Evolutionary conservation across 2,888 invertebrate species (phyloP), one percentile per base, ranked within the genome.

Genomic region (Cosmia trapezina): DNA sequence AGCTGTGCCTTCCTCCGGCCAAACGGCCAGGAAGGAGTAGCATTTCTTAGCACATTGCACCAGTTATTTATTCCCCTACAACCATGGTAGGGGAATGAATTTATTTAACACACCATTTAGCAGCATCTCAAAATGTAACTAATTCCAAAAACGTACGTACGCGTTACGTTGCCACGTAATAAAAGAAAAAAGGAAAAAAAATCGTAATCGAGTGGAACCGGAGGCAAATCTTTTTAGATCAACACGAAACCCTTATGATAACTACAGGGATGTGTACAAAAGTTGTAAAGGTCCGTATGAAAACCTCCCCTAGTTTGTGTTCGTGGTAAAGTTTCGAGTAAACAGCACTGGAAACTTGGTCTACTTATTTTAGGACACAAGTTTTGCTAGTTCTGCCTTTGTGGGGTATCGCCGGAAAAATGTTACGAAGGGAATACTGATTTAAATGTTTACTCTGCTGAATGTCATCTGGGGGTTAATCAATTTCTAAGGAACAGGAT

Each of bases 191-290:
- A 43, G n/a, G 11, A 51, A 73, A 70, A 59, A 49, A 45, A 63
- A 64, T 19, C 56, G 77, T 82, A 86, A 85, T 86, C 83, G 78
- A 74, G 71, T 62, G 76, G 80, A 82, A 87, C 83, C 68, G 51
- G 65, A 69, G 73, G 61, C 47, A 61, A 80, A 88, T 86, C 78
- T 88, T 88, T 88, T 87, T 84, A 83, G 78, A 87, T 88, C 86
- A 87, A 84, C 80, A 78, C 78, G 80, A 86, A 81, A 81, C 86
- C 80, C 84, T 82, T 83, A 83, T 81, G 81, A 83, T 82, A 83
- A 83, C 84, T 83, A 84, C 84, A 68, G 74, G 81, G 80, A 85
- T 84, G 80, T 85, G 80, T 83, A 83, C 75, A 74, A 83, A 86
- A 87, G 75, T 85, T 89, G 74, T 83, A 74, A 81, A 88, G 82